Conservation (phyloP, 2,888 invertebrate genomes). For the Drosophila rellima region DNA sequence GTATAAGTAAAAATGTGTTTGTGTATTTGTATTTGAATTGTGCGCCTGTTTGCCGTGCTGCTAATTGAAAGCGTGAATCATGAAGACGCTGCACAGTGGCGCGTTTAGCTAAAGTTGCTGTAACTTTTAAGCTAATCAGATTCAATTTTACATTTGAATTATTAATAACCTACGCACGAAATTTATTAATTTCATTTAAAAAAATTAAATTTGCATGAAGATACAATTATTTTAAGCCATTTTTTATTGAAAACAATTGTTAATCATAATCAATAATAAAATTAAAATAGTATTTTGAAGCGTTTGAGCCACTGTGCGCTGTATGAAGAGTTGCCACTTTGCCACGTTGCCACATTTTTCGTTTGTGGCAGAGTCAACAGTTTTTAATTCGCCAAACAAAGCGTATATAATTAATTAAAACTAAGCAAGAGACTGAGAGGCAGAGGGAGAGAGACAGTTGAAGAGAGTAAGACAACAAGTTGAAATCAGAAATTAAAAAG, state of each 20-base stretch:
- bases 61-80: constrained; percentile 64
- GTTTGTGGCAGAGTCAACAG: constrained; percentile 72
- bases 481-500: constrained; percentile 70
- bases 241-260: too few species aligned
- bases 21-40: constrained; percentile 15
- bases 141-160: too few species aligned
- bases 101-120: neutral
- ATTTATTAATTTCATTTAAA: too few species aligned
- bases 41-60: constrained; percentile 30
- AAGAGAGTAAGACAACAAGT: neutral
- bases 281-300: too few species aligned
- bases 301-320: neutral
- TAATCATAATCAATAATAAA: too few species aligned
- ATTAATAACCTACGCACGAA: too few species aligned
- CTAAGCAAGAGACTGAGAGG: constrained; percentile 33
- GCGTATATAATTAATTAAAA: constrained; percentile 76
- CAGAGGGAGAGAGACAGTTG: neutral
- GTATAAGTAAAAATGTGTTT: constrained; percentile 6
- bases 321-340: constrained; percentile 29
- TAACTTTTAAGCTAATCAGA: too few species aligned
- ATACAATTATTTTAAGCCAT: too few species aligned
- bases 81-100: constrained; percentile 1
- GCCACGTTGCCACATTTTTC: constrained; percentile 38
- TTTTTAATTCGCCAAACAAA: constrained; percentile 80
- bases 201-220: too few species aligned